Conservation (phyloP, 2,113 vertebrate species). For the Meles meles region DNA sequence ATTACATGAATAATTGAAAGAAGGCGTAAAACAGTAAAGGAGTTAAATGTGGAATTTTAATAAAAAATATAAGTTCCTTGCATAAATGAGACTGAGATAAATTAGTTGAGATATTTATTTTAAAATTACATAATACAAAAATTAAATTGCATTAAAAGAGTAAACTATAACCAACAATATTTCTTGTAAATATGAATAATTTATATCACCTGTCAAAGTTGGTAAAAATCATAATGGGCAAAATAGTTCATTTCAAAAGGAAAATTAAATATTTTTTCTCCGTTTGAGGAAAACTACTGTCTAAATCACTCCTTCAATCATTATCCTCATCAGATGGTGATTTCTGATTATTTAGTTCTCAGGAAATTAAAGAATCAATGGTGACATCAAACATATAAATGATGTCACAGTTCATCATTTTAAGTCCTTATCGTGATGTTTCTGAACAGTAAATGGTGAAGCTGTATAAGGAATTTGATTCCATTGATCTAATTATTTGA, state of each 20-base stretch:
- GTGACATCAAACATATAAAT: background rate
- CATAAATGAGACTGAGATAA: background rate
- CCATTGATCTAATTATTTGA: background rate
- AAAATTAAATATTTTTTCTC: background rate
- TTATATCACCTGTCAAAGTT: background rate
- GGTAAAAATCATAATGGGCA: background rate
- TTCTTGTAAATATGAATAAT: background rate
- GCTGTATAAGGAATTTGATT: background rate
- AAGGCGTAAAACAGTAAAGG: background rate
- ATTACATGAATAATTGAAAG: background rate
- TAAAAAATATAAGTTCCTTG: background rate
- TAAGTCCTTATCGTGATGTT: background rate
- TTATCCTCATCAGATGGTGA: background rate
- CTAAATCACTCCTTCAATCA: background rate
- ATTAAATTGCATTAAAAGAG: background rate
- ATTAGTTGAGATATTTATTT: background rate
- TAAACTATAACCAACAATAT: background rate
- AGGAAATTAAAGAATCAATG: background rate
- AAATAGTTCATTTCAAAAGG: background rate
- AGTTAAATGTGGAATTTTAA: background rate
- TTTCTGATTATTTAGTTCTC: background rate
- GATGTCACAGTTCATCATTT: background rate
- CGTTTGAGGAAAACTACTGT: background rate
- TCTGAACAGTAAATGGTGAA: background rate
- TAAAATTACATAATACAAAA: background rate